Percentiles rank a stretch among this genome's conserved stretches.
Conservation (phyloP, 1,140 invertebrate species). For the Pantala flavescens region DNA sequence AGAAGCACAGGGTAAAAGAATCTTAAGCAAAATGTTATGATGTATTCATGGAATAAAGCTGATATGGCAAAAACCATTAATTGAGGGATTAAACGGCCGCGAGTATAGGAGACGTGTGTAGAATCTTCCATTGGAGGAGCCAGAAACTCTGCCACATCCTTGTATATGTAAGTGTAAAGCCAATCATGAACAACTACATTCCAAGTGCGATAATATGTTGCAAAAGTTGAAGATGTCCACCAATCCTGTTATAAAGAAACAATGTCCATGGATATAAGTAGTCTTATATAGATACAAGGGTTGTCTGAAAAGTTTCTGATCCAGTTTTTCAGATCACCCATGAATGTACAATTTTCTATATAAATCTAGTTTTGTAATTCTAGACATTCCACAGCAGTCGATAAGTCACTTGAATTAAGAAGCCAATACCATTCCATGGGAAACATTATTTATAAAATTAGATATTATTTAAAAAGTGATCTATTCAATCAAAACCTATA, state of each 20-base stretch:
- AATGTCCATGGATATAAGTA: slow-evolving; percentile 18
- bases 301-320: no score
- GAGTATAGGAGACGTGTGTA: no score
- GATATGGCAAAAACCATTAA: slow-evolving; percentile 51
- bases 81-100: slow-evolving; percentile 40
- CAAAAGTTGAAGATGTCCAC: slow-evolving; percentile 83
- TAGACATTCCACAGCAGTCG: no score
- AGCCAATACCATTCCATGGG: no score
- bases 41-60: slow-evolving; percentile 75
- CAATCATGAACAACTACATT: slow-evolving; percentile 91
- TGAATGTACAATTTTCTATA: no score
- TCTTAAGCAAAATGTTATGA: slow-evolving; percentile 61
- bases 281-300: no score
- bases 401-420: no score
- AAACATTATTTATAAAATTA: no score
- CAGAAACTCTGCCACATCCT: slow-evolving; percentile 58
- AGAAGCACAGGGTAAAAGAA: slow-evolving; percentile 83
- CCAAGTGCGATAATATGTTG: slow-evolving; percentile 81
- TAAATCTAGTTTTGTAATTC: no score
- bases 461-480: no score
- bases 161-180: slow-evolving; percentile 86
- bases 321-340: neutral
- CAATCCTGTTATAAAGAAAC: slow-evolving; percentile 62
- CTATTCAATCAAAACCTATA: no score
- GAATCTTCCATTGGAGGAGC: slow-evolving; percentile 28